Base-by-base conservation (phyloP, 30 jellyfish, hydroid and myxozoan genomes). In the Kudoa iwatai region DNA sequence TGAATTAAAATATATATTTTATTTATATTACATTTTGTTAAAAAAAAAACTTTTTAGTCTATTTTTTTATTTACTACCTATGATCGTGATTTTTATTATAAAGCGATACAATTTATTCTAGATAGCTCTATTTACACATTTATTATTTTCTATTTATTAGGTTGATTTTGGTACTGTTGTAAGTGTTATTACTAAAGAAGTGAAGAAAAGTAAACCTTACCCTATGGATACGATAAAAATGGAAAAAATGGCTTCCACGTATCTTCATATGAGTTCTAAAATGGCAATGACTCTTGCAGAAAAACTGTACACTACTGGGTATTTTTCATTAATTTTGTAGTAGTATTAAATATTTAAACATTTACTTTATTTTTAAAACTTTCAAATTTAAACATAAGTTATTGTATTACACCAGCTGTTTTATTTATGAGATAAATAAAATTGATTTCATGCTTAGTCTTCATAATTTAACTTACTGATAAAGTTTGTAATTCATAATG, bases 221-320 rank as follows among this genome's bases (percentile, higher is more conserved):
- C 84, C 99, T 31, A 52, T 81, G 16, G 88, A 81, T 40, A 81
- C 99, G 2, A 88, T 81, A 86, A 88, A 81, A 54, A 25, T 81
- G 11, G 99, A 81, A 53, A 81, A 64, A 51, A 31, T 47, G 19
- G 84, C 82, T 2, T 63, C 99, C 21, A 58, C 82, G 38, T 52
- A 81, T 39, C 42, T 81, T 47, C 36, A 59, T 32, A 81, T 81
- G 34, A 57, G 59, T 24, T 88, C 99, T 0, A 81, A 81, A 34
- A 83, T 51, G 38, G 59, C 89, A 19, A 81, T 81, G 99, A 47
- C 54, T 21, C 57, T 81, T 12, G 99, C 99, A 24, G 99, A 81
- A 39, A 81, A 64, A 33, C 60, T 81, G 11, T 81, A 81, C 44
- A 81, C 89, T 10, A 66, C 43, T 22, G 99, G 90, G 89, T 81